Evolutionary conservation across 2,113 vertebrate species (phyloP), one percentile per base, ranked within the genome.

Genomic region (Leptodactylus fuscus): DNA sequence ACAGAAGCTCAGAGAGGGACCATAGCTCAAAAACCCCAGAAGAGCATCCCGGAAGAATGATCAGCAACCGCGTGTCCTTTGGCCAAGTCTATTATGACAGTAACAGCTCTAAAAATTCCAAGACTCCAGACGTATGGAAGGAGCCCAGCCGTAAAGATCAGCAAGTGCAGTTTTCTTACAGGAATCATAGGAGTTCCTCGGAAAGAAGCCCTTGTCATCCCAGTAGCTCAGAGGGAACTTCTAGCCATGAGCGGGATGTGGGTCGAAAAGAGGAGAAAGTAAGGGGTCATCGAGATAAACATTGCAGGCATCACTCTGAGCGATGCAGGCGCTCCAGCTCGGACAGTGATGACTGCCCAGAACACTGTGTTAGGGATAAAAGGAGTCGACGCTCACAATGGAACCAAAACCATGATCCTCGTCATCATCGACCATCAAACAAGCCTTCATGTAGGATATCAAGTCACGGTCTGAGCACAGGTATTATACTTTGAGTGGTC

Each of bases 301-400:
- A 90, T 29, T 86, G 91, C 55, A 55, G 65, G 38, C 48, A 89
- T 83, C 76, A 36, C 29, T 80, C 88, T 77, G 88, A 90, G 24
- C 87, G 92, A 75, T 85, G 84, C 73, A 88, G 89, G 12, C 91
- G 87, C 76, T 87, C 91, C 38, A 87, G 71, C 87, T 87, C 87
- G 12, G 87, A 87, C 44, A 85, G 73, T 13, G 91, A 93, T 85
- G 91, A 91, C 49, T 78, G 81, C 69, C 62, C 81, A 18, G 81
- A 87, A 46, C 62, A 82, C 80, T 91, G 87, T 41, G 86, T 44
- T 77, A 88, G 88, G 82, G 88, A 88, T 82, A 89, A 87, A 58
- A 60, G 81, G 51, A 87, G 81, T 38, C 81, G 71, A 9, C 73
- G 71, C 7, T 87, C 86, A 20, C 73, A 85, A 24, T 44, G 49